These are phyloP conservation scores for Ranitomeya imitator DNA, from an alignment of 2,113 vertebrate genomes.

Conservation along the genomic window DNA sequence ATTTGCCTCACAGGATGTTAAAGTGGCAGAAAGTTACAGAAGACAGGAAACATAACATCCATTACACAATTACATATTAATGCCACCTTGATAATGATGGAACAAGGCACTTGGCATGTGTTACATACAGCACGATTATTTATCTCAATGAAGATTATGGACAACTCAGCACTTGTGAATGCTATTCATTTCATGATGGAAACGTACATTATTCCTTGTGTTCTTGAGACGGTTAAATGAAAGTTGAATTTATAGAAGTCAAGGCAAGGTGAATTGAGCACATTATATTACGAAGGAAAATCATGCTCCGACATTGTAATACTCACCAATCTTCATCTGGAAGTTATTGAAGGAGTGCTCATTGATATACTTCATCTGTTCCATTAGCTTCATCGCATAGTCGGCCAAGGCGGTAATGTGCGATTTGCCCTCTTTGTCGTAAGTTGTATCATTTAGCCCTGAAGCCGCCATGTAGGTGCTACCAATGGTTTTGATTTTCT, in stretches of 20 bases:
- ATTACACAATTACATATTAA: neutral
- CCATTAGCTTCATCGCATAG: slow-evolving; percentile 90
- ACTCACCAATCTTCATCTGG: slow-evolving; percentile 93
- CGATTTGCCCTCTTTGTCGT: slow-evolving; percentile 85
- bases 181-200: neutral
- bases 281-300: neutral
- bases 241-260: neutral
- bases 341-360: slow-evolving; percentile 97
- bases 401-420: slow-evolving; percentile 87
- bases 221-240: neutral
- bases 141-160: neutral
- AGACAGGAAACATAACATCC: neutral
- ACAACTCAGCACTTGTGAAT: neutral
- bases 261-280: neutral
- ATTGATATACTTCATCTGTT: slow-evolving; percentile 94
- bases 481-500: slow-evolving; percentile 96
- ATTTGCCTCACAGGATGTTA: too few species aligned
- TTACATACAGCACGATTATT: neutral
- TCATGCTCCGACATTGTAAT: neutral
- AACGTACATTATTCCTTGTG: neutral
- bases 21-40: too few species aligned
- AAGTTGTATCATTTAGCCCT: slow-evolving; percentile 90
- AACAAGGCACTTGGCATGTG: neutral
- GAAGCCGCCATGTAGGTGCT: slow-evolving; percentile 97
- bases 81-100: neutral